Percentiles rank a stretch among this genome's conserved stretches.
Conservation (phyloP, 2,888 invertebrate species). For the Phanerotoma sp. region DNA sequence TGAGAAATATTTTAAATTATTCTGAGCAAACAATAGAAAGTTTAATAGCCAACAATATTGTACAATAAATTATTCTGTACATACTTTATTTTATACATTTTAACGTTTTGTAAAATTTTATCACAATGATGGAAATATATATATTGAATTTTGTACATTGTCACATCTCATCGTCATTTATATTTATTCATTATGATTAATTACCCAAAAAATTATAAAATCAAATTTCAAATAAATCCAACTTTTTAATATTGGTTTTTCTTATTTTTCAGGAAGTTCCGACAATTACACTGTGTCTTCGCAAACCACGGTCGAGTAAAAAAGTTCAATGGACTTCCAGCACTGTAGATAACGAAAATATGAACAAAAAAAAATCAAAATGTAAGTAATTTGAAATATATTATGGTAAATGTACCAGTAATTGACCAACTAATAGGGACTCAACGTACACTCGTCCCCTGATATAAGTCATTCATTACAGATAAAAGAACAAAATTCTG, state of each 20-base stretch:
- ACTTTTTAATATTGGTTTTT: too few relatives aligned
- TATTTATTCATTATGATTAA: background rate
- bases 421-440: too few relatives aligned
- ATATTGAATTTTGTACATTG: background rate
- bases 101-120: constrained; percentile 22
- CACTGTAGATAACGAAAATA: constrained; percentile 92
- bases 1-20: constrained; percentile 69
- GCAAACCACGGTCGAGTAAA: constrained; percentile 70
- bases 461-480: too few relatives aligned
- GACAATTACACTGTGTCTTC: constrained; percentile 66
- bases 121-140: background rate
- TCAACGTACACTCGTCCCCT: too few relatives aligned
- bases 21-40: constrained; percentile 62
- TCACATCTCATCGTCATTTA: background rate
- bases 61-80: constrained; percentile 52
- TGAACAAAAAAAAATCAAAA: constrained; percentile 96
- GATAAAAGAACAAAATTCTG: too few relatives aligned
- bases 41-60: constrained; percentile 57
- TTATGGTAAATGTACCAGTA: too few relatives aligned
- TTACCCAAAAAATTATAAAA: too few relatives aligned
- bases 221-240: too few relatives aligned
- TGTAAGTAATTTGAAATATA: constrained; percentile 64
- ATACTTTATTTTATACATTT: constrained; percentile 25
- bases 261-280: constrained; percentile 59
- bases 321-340: constrained; percentile 89